phyloP scores from a whole-genome alignment of 2,113 vertebrate genomes.

The Anhinga anhinga region DNA sequence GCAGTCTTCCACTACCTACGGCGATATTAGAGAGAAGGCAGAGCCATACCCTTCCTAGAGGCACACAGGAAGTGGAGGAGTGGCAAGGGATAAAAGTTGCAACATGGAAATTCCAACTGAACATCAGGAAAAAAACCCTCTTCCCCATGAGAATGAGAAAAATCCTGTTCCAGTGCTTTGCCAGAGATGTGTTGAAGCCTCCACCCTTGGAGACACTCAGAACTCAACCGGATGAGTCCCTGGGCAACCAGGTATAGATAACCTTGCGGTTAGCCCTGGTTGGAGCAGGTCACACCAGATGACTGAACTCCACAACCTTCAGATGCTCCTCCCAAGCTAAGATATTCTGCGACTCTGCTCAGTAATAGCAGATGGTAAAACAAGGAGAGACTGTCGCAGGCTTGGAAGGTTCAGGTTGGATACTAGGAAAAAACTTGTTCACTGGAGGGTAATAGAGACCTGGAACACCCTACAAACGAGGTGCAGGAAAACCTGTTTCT shows the following conservation, averaged over 20 bases:
- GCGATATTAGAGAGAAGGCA: background rate
- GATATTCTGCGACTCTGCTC: background rate
- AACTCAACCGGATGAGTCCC: background rate
- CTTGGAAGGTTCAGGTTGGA: background rate
- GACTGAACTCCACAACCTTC: background rate
- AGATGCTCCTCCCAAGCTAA: background rate
- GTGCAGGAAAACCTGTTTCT: background rate
- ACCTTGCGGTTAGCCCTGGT: background rate
- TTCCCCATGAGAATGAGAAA: background rate
- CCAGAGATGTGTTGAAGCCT: background rate
- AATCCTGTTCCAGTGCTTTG: background rate
- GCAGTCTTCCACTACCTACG: background rate
- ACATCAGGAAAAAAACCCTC: background rate
- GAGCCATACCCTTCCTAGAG: background rate
- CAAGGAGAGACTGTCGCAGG: background rate
- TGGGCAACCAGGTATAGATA: background rate
- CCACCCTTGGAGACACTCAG: background rate
- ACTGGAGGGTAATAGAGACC: background rate
- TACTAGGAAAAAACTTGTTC: background rate
- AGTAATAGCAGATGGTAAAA: background rate
- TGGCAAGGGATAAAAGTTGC: background rate
- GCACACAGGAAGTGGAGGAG: background rate
- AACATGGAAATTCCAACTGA: background rate
- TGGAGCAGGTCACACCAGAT: background rate
- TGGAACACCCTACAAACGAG: background rate